Percentiles rank a stretch among this genome's conserved stretches.
phyloP scores from a whole-genome alignment of 2,888 invertebrate species.

The Pyrgus malvae region DNA sequence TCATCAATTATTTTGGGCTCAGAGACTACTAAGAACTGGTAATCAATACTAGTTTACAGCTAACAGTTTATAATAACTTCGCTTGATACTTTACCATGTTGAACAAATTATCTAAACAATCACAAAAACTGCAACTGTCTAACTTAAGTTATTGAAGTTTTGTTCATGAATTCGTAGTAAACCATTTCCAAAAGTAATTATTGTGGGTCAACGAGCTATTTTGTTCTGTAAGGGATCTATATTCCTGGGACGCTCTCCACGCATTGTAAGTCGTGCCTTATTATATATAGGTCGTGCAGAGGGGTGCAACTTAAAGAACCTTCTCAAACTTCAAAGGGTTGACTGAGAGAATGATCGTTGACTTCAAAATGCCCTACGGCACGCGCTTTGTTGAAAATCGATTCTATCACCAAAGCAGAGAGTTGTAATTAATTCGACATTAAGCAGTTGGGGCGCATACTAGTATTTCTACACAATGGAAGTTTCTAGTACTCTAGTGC shows the following conservation, averaged over 20 bases:
- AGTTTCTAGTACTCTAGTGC: conserved; percentile 16
- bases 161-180: no score
- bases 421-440: neutral
- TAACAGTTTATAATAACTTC: no score
- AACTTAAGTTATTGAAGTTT: no score
- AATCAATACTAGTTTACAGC: no score
- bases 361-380: conserved; percentile 21
- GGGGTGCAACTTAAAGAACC: conserved; percentile 24
- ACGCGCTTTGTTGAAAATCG: neutral
- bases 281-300: conserved; percentile 15
- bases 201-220: neutral
- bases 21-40: no score
- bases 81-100: no score
- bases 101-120: no score
- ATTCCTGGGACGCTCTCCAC: neutral
- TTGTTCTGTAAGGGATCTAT: neutral
- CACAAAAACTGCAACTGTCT: no score
- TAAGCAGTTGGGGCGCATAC: conserved; percentile 3
- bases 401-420: conserved; percentile 6
- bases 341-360: conserved; percentile 16
- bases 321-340: conserved; percentile 24
- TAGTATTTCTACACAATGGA: conserved; percentile 17
- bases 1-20: no score
- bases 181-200: no score
- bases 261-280: conserved; percentile 6